Base-by-base conservation (phyloP, 2,113 vertebrate species). In the Lipophrys pholis region DNA sequence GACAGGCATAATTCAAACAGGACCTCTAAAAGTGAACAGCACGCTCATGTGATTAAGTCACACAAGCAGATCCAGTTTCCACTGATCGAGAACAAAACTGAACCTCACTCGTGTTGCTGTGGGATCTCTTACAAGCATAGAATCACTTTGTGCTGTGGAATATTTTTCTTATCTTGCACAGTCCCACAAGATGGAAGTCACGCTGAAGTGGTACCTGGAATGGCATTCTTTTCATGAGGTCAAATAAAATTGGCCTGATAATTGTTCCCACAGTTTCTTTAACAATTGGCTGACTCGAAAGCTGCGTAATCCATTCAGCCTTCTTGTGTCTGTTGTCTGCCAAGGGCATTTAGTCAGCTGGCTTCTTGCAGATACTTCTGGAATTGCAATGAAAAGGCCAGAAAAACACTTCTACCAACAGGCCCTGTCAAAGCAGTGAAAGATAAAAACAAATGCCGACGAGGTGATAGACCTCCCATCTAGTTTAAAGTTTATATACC, bases 1-100 rank as follows among this genome's bases (percentile, higher is more conserved):
- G 79, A 91, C 83, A 87, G 75, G 87, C 71, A 90, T 63, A 85
- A 80, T 90, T 91, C 81, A 90, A 89, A 87, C 55, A 72, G 71
- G 52, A 85, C 73, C 58, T 49, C 69, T 56, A 56, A 67, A 52
- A 57, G 38, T 57, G 59, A 40, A 40, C 72, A 67, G 54, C 57
- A 62, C 7, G 52, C 30, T 76, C 57, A 75, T 21, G 60, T 59
- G 73, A 63, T 79, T 72, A 54, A 43, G 55, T 68, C 72, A 82
- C 69, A 62, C 35, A 40, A 49, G 57, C 9, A 63, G 55, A 50
- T 14, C 61, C 48, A 11, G 15, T 52, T 64, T 8, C 30, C 57
- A 36, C 11, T 48, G 55, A 35, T 71, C 12, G 0, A 52, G 42
- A 51, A 42, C 49, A 69, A 72, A 64, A 39, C 38, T 51, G 40